Conservation (phyloP, 2,888 invertebrate genomes). For the Allophyes oxyacanthae region DNA sequence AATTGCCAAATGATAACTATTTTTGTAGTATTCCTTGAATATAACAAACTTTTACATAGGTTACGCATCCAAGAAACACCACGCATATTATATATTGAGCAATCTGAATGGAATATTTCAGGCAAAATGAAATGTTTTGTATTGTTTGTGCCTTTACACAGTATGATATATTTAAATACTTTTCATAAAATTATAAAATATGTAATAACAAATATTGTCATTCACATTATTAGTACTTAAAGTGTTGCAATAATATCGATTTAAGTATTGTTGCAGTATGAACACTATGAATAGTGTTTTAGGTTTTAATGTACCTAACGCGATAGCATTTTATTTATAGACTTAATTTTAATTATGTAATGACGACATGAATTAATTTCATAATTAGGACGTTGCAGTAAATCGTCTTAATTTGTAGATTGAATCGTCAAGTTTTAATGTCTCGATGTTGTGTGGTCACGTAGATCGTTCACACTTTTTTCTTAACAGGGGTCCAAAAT, state of each 20-base stretch:
- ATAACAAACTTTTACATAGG: slow-evolving; percentile 66
- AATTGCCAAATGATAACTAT: slow-evolving; percentile 86
- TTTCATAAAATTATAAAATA: slow-evolving; percentile 63
- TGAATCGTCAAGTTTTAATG: slow-evolving; percentile 62
- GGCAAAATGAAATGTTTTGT: slow-evolving; percentile 67
- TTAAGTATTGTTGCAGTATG: slow-evolving; percentile 72
- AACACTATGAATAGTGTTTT: slow-evolving; percentile 59
- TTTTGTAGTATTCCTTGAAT: slow-evolving; percentile 84
- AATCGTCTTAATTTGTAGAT: slow-evolving; percentile 63
- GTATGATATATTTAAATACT: slow-evolving; percentile 70
- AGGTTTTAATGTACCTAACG: slow-evolving; percentile 65
- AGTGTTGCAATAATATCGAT: slow-evolving; percentile 71
- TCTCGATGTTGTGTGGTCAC: slow-evolving; percentile 81
- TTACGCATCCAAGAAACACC: slow-evolving; percentile 51
- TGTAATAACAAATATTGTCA: slow-evolving; percentile 52
- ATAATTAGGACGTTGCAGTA: slow-evolving; percentile 46
- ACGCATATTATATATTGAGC: slow-evolving; percentile 46
- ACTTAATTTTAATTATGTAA: slow-evolving; percentile 52
- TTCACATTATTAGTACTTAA: slow-evolving; percentile 70
- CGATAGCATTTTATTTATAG: slow-evolving; percentile 71
- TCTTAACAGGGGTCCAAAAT: slow-evolving; percentile 48
- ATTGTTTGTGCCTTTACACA: slow-evolving; percentile 86
- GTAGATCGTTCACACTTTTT: slow-evolving; percentile 62
- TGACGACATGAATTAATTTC: slow-evolving; percentile 38
- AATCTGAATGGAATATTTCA: slow-evolving; percentile 54